Conservation (phyloP, 2,797 vertebrate genomes). For the Pangasius macronema region DNA sequence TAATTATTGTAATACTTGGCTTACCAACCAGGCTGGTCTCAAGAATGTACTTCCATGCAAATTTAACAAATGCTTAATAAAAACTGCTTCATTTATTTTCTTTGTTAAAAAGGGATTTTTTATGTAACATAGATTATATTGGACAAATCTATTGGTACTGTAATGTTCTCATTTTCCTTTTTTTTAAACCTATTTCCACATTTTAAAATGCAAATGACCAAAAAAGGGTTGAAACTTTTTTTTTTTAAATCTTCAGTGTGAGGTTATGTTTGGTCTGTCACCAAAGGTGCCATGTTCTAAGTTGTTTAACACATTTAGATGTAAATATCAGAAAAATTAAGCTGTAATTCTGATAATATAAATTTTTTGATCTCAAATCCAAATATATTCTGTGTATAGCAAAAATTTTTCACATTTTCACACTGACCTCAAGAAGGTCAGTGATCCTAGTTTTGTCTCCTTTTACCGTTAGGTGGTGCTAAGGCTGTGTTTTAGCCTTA, state of each 20-base stretch:
- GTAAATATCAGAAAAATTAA: too few relatives aligned
- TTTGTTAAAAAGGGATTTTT: background rate
- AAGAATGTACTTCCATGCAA: conserved; percentile 20
- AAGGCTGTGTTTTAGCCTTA: too few relatives aligned
- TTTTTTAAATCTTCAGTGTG: background rate
- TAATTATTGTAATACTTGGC: conserved; percentile 29
- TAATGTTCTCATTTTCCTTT: background rate
- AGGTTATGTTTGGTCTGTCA: too few relatives aligned
- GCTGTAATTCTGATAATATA: too few relatives aligned
- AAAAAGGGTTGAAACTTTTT: background rate
- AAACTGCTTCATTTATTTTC: background rate
- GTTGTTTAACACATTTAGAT: too few relatives aligned
- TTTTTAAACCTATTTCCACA: background rate
- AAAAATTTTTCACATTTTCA: too few relatives aligned
- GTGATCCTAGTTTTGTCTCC: too few relatives aligned
- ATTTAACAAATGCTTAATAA: background rate
- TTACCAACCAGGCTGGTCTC: conserved; percentile 53
- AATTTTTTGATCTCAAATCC: too few relatives aligned
- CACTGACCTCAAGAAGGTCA: too few relatives aligned
- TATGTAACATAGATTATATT: background rate
- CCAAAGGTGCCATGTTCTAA: too few relatives aligned
- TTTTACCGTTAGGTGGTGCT: too few relatives aligned
- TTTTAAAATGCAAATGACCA: background rate
- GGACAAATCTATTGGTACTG: background rate
- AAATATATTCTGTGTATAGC: too few relatives aligned